phyloP scores from a whole-genome alignment of 2,797 vertebrate species.

The Rhinatrema bivittatum region DNA sequence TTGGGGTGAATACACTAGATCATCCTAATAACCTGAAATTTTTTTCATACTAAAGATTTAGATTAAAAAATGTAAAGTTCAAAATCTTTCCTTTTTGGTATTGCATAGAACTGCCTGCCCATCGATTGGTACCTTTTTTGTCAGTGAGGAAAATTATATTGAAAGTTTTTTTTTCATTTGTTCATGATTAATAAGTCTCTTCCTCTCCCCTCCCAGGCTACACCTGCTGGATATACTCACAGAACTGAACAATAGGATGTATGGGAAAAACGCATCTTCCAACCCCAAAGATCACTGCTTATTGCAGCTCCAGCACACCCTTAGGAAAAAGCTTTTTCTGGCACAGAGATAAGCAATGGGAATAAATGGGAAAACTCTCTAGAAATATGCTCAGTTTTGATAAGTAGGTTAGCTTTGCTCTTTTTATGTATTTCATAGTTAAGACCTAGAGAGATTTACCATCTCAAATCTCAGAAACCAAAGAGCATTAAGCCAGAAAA shows the following conservation, averaged over 20 bases:
- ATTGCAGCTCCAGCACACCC: conserved; percentile 70
- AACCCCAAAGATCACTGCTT: conserved; percentile 47
- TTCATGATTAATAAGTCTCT: conserved; percentile 15
- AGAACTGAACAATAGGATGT: conserved; percentile 64
- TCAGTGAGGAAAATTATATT: too few relatives aligned
- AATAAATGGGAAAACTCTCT: not conserved
- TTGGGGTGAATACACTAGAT: too few relatives aligned
- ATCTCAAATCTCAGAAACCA: too few relatives aligned
- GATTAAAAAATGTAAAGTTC: too few relatives aligned
- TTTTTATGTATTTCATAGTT: too few relatives aligned
- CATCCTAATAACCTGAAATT: too few relatives aligned
- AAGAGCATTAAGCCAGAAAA: too few relatives aligned
- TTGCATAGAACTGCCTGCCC: too few relatives aligned
- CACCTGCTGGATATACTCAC: conserved; percentile 67
- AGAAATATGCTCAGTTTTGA: not conserved
- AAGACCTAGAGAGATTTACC: too few relatives aligned
- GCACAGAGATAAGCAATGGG: conserved; percentile 25
- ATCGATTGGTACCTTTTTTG: too few relatives aligned
- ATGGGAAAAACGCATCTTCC: conserved; percentile 54
- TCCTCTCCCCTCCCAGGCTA: conserved; percentile 50
- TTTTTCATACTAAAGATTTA: too few relatives aligned
- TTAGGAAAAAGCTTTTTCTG: conserved; percentile 71
- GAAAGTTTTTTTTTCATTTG: not conserved
- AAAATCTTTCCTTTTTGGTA: too few relatives aligned
- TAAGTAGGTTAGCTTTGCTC: not conserved